phyloP scores from a whole-genome alignment of 2,113 vertebrate species.

The Plecotus auritus region DNA sequence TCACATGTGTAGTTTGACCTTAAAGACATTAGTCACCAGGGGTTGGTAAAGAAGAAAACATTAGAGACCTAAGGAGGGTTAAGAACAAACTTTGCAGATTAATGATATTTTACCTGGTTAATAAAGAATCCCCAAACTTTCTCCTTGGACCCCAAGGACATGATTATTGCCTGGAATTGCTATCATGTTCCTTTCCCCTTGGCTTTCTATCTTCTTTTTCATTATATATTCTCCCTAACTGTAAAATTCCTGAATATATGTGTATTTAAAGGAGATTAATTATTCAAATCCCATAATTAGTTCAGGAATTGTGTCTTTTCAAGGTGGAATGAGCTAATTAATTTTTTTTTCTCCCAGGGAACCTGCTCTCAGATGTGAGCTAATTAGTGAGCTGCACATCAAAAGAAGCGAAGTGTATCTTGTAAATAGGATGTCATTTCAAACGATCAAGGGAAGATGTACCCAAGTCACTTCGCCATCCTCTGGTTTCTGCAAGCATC shows the following conservation, averaged over 20 bases:
- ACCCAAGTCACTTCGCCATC: not conserved
- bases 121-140: not conserved
- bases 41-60: not conserved
- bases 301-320: conserved; percentile 71
- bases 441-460: conserved; percentile 65
- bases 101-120: not conserved
- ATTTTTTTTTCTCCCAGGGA: conserved; percentile 60
- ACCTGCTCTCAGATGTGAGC: conserved; percentile 60
- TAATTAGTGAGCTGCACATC: conserved; percentile 66
- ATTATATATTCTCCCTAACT: conserved; percentile 34
- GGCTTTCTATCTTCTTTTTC: not conserved
- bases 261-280: conserved; percentile 73
- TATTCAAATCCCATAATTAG: conserved; percentile 69
- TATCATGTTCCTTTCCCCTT: not conserved
- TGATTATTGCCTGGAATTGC: not conserved
- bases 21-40: not conserved
- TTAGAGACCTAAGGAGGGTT: not conserved
- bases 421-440: conserved; percentile 71
- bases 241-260: conserved; percentile 50
- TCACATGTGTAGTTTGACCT: not conserved
- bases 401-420: conserved; percentile 64
- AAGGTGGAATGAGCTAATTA: conserved; percentile 69
- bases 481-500: not conserved
- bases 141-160: not conserved
- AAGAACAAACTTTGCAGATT: not conserved